Percentiles rank a stretch among this genome's conserved stretches.
Conservation (phyloP, 2,888 invertebrate genomes). For the Orthosia incerta region DNA sequence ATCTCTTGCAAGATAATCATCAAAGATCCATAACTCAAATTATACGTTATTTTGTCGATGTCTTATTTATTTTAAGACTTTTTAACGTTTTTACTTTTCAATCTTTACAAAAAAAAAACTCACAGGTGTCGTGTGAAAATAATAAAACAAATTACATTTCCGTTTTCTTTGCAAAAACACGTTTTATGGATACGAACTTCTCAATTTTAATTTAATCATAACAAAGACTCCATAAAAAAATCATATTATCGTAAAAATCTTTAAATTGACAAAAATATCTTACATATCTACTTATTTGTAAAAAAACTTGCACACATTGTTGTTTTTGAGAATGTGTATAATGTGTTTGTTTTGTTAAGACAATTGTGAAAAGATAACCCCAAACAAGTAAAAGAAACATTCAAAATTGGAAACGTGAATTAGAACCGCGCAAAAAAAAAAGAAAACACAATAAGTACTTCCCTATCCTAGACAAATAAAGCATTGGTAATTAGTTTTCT, state of each 20-base stretch:
- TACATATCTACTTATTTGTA: not conserved
- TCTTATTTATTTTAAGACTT: not conserved
- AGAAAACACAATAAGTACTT: not conserved
- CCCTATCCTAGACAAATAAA: not conserved
- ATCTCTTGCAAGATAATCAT: conserved; percentile 41
- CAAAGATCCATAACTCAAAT: conserved; percentile 32
- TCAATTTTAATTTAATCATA: conserved; percentile 41
- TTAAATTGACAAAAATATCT: conserved; percentile 15
- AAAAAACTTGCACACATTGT: not conserved
- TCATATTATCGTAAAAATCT: conserved; percentile 19
- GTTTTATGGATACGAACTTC: conserved; percentile 20
- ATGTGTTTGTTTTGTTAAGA: not conserved
- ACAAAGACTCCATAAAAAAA: conserved; percentile 38
- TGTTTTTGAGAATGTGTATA: not conserved
- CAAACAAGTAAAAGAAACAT: not conserved
- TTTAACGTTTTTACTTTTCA: not conserved
- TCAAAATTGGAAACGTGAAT: conserved; percentile 21
- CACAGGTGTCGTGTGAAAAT: not conserved
- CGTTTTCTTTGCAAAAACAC: conserved; percentile 14
- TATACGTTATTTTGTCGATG: conserved; percentile 21
- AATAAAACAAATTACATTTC: conserved; percentile 6
- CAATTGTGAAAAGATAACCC: not conserved
- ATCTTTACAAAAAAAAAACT: not conserved
- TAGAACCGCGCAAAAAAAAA: conserved; percentile 1
- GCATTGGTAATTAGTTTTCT: conserved; percentile 53